A percentile compares a stretch with the other conserved stretches of the same genome.
phyloP scores from a whole-genome alignment of 2,888 invertebrate genomes.

The Sepiola atlantica region DNA sequence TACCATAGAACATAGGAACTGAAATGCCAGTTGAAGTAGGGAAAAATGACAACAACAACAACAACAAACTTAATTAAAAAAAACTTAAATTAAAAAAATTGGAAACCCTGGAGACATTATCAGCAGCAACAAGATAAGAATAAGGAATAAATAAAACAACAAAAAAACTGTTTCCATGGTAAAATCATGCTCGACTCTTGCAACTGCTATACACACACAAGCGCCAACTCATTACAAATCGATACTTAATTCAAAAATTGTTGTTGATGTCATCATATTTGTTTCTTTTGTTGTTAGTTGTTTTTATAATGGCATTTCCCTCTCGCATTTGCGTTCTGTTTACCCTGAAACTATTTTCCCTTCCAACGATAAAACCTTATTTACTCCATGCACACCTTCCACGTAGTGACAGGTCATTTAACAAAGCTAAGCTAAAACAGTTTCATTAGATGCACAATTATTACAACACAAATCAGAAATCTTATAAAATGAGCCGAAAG shows the following conservation, averaged over 20 bases:
- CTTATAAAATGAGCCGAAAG: background rate
- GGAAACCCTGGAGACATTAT: background rate
- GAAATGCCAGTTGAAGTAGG: background rate
- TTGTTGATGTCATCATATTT: slow-evolving; percentile 11
- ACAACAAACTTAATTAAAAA: no score
- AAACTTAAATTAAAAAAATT: no score
- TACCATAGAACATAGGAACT: background rate
- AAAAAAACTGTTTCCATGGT: background rate
- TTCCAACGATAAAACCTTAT: background rate
- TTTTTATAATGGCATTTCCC: background rate
- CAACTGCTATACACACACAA: slow-evolving; percentile 6
- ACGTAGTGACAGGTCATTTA: background rate
- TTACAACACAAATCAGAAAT: background rate
- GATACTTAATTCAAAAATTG: slow-evolving; percentile 9
- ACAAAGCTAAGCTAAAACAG: background rate
- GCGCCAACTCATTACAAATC: slow-evolving; percentile 4
- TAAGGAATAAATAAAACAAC: slow-evolving; percentile 8
- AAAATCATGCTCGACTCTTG: background rate
- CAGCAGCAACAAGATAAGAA: background rate
- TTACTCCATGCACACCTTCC: background rate
- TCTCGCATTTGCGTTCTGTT: background rate
- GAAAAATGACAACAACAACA: no score
- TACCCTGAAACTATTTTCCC: background rate
- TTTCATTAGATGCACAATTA: background rate
- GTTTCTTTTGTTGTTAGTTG: background rate